Evolutionary conservation across 2,113 vertebrate species (phyloP).

Genomic region (Odobenus rosmarus): DNA sequence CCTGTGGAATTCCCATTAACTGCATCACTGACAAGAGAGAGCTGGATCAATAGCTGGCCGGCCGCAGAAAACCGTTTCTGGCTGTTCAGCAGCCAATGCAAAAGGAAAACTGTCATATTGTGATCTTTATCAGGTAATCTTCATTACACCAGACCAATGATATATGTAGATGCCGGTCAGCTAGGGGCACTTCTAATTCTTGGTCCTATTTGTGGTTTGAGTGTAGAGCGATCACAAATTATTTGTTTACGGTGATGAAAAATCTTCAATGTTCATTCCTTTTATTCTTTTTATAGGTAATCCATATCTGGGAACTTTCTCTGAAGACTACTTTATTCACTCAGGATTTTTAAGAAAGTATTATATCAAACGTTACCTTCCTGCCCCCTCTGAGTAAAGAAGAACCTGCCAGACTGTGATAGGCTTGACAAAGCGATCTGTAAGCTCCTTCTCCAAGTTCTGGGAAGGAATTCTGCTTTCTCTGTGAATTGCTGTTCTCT

Average conservation of each 20-base stretch:
- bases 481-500: not conserved
- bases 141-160: conserved; percentile 94
- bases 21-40: conserved; percentile 90
- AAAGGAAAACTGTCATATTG: conserved; percentile 99
- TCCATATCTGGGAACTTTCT: conserved; percentile 87
- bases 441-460: conserved; percentile 54
- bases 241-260: conserved; percentile 89
- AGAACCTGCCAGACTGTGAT: not conserved
- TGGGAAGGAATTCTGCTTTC: conserved; percentile 53
- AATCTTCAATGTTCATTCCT: conserved; percentile 86
- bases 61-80: conserved; percentile 91
- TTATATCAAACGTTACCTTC: conserved; percentile 76
- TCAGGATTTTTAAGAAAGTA: conserved; percentile 81
- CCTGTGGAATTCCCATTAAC: conserved; percentile 93
- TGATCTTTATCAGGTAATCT: conserved; percentile 99
- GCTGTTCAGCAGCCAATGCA: conserved; percentile 93
- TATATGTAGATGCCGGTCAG: conserved; percentile 90
- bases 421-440: conserved; percentile 53
- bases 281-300: conserved; percentile 90
- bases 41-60: conserved; percentile 93
- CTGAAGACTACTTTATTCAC: conserved; percentile 81
- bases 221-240: conserved; percentile 86
- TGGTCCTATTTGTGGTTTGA: conserved; percentile 85
- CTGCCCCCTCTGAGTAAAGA: not conserved
- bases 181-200: conserved; percentile 89